These are phyloP conservation scores for Papilio xuthus DNA, from an alignment of 1,140 invertebrate species.

Conservation along the genomic window DNA sequence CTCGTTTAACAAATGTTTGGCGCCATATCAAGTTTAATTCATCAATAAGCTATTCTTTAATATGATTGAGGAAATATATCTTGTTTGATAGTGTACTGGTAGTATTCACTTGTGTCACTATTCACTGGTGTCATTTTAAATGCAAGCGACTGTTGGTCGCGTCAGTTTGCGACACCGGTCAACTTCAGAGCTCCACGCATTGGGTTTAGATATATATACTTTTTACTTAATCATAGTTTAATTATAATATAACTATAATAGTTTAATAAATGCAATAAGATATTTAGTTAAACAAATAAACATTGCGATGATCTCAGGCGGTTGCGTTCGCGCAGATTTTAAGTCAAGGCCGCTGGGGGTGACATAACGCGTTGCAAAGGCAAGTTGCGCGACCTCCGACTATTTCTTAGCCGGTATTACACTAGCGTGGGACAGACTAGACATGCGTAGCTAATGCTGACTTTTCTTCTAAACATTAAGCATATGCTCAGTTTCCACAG, in stretches of 20 bases:
- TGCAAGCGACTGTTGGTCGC: too few species aligned
- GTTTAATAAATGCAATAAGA: neutral
- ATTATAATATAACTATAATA: neutral
- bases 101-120: too few species aligned
- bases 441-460: neutral
- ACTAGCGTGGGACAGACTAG: neutral
- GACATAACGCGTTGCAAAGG: slow-evolving; percentile 15
- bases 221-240: neutral
- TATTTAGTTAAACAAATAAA: slow-evolving; percentile 15
- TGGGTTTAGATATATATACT: neutral
- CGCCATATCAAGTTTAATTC: neutral
- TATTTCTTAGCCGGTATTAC: slow-evolving; percentile 9
- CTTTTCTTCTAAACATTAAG: slow-evolving; percentile 3
- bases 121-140: too few species aligned
- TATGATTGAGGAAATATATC: too few species aligned
- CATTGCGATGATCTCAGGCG: slow-evolving; percentile 10
- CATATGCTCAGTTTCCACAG: neutral
- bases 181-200: neutral
- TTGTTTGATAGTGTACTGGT: too few species aligned
- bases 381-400: slow-evolving; percentile 12
- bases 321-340: slow-evolving; percentile 12
- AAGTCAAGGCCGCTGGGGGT: slow-evolving; percentile 3
- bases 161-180: neutral
- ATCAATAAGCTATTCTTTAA: too few species aligned
- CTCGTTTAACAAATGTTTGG: neutral